These are phyloP conservation scores for Temnopleurus reevesii DNA, from an alignment of 53 echinoderm and acorn worm species.

Conservation along the genomic window DNA sequence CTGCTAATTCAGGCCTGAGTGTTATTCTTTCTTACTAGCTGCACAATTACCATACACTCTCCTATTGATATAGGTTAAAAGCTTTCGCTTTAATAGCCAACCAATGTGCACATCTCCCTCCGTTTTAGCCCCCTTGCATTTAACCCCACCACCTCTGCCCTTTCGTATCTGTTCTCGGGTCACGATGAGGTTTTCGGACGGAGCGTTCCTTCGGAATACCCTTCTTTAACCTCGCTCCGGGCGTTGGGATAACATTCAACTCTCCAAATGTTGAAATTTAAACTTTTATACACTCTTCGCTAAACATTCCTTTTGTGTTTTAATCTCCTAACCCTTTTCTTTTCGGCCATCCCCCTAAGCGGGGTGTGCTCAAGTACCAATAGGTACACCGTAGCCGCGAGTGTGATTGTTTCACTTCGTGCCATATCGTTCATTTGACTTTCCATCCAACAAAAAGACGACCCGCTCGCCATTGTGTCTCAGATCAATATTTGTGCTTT, in stretches of 20 bases:
- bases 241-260: neutral
- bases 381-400: constrained; percentile 25
- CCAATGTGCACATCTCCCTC: constrained; percentile 21
- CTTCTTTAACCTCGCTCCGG: neutral
- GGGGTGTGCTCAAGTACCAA: constrained; percentile 31
- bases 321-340: neutral
- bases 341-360: neutral
- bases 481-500: constrained; percentile 55
- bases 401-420: constrained; percentile 57
- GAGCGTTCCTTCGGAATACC: neutral
- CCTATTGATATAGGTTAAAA: constrained; percentile 87
- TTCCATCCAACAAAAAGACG: constrained; percentile 35
- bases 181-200: neutral
- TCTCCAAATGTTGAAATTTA: neutral
- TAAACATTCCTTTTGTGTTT: constrained; percentile 31
- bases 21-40: constrained; percentile 76
- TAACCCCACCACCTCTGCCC: constrained; percentile 28
- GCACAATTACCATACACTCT: constrained; percentile 73
- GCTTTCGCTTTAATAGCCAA: constrained; percentile 57
- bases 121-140: constrained; percentile 1
- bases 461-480: constrained; percentile 35
- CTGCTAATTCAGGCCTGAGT: constrained; percentile 69
- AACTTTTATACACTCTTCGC: neutral
- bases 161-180: neutral
- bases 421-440: constrained; percentile 56